Base-by-base conservation (phyloP, 2,888 invertebrate genomes). In the Meteorus cinctellus region DNA sequence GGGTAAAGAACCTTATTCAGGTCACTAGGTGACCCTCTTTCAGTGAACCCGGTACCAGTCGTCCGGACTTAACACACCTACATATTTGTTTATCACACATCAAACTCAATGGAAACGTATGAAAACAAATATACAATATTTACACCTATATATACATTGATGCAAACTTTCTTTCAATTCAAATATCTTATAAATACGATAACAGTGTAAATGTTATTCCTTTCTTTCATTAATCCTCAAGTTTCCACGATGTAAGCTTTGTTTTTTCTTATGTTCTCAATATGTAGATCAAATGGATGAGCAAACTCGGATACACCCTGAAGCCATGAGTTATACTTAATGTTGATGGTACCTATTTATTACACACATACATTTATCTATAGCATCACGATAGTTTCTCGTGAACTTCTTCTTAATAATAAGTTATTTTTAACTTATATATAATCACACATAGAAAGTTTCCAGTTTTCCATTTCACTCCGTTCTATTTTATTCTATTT, bases 11-110 rank as follows among this genome's bases (percentile, higher is more conserved):
- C 88, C 85, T 83, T 86, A 88, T 87, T 85, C 88, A 85, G 88
- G 88, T 88, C 84, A 88, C 88, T 88, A 84, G 88, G 88, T 88
- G 85, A 88, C 88, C 88, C 83, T 84, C 84, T 87, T 88, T 78
- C 48, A 72, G 72, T 75, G 81, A 80, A 80, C 83, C 84, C 84
- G 84, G 83, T 86, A 83, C 79, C 82, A 81, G 73, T 74, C 60
- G 73, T 74, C 74, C 62, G 72, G 62, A 77, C 77, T 48, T 31
- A 62, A 72, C 72, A 72, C 63, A 63, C 72, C 62, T 72, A 72
- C 62, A 29, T 62, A 36, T 65, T 34, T 65, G 36, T 65, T 65
- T 36, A 8, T 4, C 19, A 55, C 19, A 12, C 12, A 8, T 55
- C 10, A 19, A 55, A 19, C 55, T 55, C n/a, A 55, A 24, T 55